Base-by-base conservation (phyloP, 2,888 invertebrate genomes). In the Drosophila neonasuta region DNA sequence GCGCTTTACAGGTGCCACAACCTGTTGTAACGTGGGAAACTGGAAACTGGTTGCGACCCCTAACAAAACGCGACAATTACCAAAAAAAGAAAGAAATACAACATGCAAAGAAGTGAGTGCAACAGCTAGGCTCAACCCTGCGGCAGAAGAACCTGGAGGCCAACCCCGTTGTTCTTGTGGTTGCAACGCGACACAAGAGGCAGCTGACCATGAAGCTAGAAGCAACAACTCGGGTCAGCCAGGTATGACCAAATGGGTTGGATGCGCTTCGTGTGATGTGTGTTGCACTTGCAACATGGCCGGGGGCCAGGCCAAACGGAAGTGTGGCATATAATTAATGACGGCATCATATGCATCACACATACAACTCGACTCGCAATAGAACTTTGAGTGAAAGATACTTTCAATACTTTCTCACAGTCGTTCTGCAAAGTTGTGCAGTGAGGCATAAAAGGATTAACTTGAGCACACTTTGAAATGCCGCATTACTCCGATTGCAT, bases 311-410 rank as follows among this genome's bases (percentile, higher is more conserved):
- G 46, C 8, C 36, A 60, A 49, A 32, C 74, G 76, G 76, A 76
- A 74, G 64, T 76, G 74, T 63, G 59, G 74, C 74, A 78, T 69
- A 74, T 74, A 76, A 85, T 82, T 85, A 80, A 76, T 70, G 42
- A 51, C 55, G 68, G 63, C 24, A 24, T 24, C 79, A 69, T 50
- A 58, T 76, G 72, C 48, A 67, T 60, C 60, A 4, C 2, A 36
- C 36, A n/a, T 4, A 11, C 34, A 62, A 17, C 49, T 46, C 49
- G 41, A 55, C 65, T 56, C 36, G 45, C 24, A 24, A 56, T 56
- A 45, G 24, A 42, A 49, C 52, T 2, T 42, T 8, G 41, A 36
- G 24, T 39, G 65, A 46, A 56, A 56, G 46, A 56, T 44, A 46
- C 45, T 39, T 57, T 46, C 57, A 48, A 45, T 44, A 59, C 66